Conservation (phyloP, 2,888 invertebrate genomes). For the Hofmannophila pseudospretella region DNA sequence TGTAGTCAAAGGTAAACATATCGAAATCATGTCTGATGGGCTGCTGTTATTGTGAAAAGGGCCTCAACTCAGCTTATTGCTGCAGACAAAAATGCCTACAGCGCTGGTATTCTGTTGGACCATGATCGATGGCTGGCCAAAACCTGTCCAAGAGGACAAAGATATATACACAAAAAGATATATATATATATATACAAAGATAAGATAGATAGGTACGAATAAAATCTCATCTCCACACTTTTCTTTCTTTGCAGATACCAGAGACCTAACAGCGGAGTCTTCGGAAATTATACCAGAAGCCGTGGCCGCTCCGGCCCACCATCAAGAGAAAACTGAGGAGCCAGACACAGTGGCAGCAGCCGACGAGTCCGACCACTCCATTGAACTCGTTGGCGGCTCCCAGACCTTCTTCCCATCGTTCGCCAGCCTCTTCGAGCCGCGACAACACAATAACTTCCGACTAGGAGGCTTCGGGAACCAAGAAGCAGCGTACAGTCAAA, state of each 20-base stretch:
- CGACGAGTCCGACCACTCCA: slow-evolving; percentile 63
- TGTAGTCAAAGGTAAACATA: too few relatives aligned
- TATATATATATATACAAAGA: too few relatives aligned
- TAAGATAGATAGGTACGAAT: too few relatives aligned
- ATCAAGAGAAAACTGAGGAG: slow-evolving; percentile 21
- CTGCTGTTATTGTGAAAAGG: too few relatives aligned
- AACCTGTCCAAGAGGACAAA: too few relatives aligned
- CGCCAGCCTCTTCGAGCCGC: slow-evolving; percentile 80
- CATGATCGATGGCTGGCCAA: too few relatives aligned
- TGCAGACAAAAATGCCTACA: too few relatives aligned
- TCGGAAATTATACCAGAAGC: slow-evolving; percentile 68
- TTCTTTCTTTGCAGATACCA: slow-evolving; percentile 13
- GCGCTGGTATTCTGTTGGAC: too few relatives aligned
- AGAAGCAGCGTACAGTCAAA: slow-evolving; percentile 80
- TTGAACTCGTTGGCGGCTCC: slow-evolving; percentile 75
- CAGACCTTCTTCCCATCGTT: slow-evolving; percentile 90
- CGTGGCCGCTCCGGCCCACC: slow-evolving; percentile 54
- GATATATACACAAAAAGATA: too few relatives aligned
- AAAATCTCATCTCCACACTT: too few relatives aligned
- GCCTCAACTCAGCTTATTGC: too few relatives aligned
- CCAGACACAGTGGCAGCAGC: slow-evolving; percentile 41
- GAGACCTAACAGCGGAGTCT: slow-evolving; percentile 62
- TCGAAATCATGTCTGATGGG: too few relatives aligned
- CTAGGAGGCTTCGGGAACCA: slow-evolving; percentile 75
- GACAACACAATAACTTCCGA: slow-evolving; percentile 73